A percentile compares a stretch with the other conserved stretches of the same genome.
Evolutionary conservation across 2,888 invertebrate genomes (phyloP).

Genomic region (Xylophagus ater): DNA sequence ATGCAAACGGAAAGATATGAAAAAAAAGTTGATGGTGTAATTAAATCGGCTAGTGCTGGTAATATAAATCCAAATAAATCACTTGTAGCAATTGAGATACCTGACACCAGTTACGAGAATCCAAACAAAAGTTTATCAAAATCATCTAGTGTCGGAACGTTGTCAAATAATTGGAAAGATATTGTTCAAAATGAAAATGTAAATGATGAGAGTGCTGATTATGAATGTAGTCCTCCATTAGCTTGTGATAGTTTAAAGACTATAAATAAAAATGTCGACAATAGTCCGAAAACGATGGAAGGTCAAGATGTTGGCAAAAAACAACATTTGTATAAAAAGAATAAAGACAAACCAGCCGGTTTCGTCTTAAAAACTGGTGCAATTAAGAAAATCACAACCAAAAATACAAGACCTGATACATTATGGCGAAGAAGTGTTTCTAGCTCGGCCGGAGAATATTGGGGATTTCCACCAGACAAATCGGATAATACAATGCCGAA

Average conservation of each 20-base stretch:
- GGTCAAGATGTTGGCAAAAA: constrained; percentile 12
- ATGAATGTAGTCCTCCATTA: constrained; percentile 20
- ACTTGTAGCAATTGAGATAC: constrained; percentile 5
- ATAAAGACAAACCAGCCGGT: constrained; percentile 24
- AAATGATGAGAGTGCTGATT: constrained; percentile 1
- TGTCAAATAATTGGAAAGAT: constrained; percentile 11
- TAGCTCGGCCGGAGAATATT: constrained; percentile 16
- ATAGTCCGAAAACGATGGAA: neutral
- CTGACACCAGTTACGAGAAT: neutral
- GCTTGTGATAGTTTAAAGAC: constrained; percentile 33
- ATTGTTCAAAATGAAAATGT: constrained; percentile 24
- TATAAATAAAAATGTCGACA: constrained; percentile 19
- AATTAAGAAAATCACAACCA: constrained; percentile 23
- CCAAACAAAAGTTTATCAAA: constrained; percentile 5
- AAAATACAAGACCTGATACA: constrained; percentile 19
- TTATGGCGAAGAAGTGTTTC: constrained; percentile 15
- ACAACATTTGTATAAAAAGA: constrained; percentile 32
- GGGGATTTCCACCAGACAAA: constrained; percentile 24
- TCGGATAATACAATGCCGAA: constrained; percentile 33
- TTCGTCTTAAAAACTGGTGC: constrained; percentile 19
- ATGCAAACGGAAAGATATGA: constrained; percentile 43
- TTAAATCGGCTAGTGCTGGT: constrained; percentile 52
- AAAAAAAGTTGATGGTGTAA: constrained; percentile 41
- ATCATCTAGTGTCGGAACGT: constrained; percentile 15
- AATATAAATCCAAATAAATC: constrained; percentile 21